Conservation (phyloP, 1,140 invertebrate species). For the Eulimnadia texana region DNA sequence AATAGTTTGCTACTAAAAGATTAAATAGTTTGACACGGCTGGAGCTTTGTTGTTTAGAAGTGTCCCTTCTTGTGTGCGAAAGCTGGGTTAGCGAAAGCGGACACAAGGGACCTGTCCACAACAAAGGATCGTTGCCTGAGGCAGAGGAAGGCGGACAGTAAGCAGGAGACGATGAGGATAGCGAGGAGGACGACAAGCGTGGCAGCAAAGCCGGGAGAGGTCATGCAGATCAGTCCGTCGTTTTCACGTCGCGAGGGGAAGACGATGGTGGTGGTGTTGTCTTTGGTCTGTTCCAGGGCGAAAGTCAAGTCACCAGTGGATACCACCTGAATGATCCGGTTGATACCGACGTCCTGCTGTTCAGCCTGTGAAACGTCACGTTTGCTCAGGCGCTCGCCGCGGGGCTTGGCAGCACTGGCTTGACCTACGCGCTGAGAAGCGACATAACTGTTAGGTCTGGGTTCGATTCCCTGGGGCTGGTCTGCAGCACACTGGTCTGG, state of each 20-base stretch:
- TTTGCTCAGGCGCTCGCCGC: conserved; percentile 52
- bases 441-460: conserved; percentile 20
- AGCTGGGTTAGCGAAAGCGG: conserved; percentile 16
- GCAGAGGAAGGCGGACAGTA: conserved; percentile 68
- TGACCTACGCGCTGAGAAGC: conserved; percentile 31
- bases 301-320: conserved; percentile 73
- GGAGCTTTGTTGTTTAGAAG: conserved; percentile 7
- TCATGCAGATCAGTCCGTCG: conserved; percentile 70
- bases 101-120: conserved; percentile 14
- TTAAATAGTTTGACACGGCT: neutral
- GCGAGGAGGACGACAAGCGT: conserved; percentile 63
- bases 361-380: conserved; percentile 38
- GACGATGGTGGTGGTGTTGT: conserved; percentile 39
- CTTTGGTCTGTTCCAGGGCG: conserved; percentile 45
- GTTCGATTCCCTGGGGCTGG: conserved; percentile 4
- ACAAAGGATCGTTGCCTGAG: conserved; percentile 33
- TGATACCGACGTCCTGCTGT: conserved; percentile 63
- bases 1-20: neutral
- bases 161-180: conserved; percentile 62
- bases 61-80: conserved; percentile 16
- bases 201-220: conserved; percentile 71
- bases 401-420: conserved; percentile 31
- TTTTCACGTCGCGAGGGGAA: conserved; percentile 39
- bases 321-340: conserved; percentile 60
- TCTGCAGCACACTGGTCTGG: conserved; percentile 64